phyloP scores from a whole-genome alignment of 2,888 invertebrate genomes.

The Himalopsyche japonica region DNA sequence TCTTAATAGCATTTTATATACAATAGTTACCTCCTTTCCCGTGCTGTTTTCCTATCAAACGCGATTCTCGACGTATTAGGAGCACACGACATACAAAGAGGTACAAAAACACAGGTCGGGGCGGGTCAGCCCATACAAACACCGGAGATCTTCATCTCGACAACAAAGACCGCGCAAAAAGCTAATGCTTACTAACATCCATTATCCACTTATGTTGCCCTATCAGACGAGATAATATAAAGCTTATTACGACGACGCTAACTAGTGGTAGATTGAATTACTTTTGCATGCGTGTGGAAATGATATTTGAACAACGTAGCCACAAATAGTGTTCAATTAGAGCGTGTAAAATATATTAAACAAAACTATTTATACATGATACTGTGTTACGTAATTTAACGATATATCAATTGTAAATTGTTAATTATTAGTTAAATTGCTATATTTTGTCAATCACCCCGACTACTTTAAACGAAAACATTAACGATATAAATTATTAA shows the following conservation, averaged over 20 bases:
- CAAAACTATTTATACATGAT: too few relatives aligned
- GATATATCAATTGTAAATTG: too few relatives aligned
- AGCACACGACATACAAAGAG: constrained; percentile 28
- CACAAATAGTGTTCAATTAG: too few relatives aligned
- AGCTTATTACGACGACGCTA: constrained; percentile 21
- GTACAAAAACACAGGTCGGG: constrained; percentile 21
- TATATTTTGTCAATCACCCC: too few relatives aligned
- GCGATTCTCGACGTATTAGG: constrained; percentile 26
- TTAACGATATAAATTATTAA: too few relatives aligned
- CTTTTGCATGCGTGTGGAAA: not conserved
- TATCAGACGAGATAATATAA: constrained; percentile 16
- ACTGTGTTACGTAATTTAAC: too few relatives aligned
- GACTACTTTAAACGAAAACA: too few relatives aligned
- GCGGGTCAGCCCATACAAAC: constrained; percentile 25
- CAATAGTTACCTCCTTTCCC: constrained; percentile 14
- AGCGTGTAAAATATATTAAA: too few relatives aligned
- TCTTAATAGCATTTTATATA: constrained; percentile 19
- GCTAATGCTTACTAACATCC: constrained; percentile 20
- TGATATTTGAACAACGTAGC: not conserved
- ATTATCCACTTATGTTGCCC: constrained; percentile 19
- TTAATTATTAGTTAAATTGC: too few relatives aligned
- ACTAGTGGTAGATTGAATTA: constrained; percentile 23
- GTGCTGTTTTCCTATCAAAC: constrained; percentile 23
- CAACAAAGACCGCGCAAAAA: constrained; percentile 31
- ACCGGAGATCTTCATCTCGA: constrained; percentile 29